phyloP scores from a whole-genome alignment of 2,113 vertebrate species.

The Poeciliopsis retropinna region DNA sequence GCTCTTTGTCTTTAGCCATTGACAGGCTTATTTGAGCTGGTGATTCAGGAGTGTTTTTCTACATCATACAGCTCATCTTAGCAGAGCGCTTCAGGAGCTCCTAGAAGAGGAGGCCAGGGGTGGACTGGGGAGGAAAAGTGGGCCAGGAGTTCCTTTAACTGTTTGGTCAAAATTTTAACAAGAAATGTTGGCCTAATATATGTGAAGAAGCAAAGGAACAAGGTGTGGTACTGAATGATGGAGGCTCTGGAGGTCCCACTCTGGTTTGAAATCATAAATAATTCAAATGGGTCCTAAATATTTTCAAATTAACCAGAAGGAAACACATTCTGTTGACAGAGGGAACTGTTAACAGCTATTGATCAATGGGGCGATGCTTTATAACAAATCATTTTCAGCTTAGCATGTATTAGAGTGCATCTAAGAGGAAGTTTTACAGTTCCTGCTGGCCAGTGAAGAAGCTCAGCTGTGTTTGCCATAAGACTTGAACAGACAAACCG shows the following conservation, averaged over 20 bases:
- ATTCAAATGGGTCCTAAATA: conserved; percentile 32
- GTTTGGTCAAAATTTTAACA: too few species aligned
- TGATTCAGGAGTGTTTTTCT: conserved; percentile 41
- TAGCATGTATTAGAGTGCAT: conserved; percentile 27
- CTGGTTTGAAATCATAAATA: conserved; percentile 11
- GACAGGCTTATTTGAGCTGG: conserved; percentile 52
- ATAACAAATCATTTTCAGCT: conserved; percentile 68
- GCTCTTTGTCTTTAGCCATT: conserved; percentile 56
- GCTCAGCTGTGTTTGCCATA: conserved; percentile 71
- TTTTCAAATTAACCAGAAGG: conserved; percentile 14
- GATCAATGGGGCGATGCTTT: background rate
- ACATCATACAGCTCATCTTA: conserved; percentile 22
- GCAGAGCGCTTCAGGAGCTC: conserved; percentile 21
- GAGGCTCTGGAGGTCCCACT: background rate
- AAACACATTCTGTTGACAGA: too few species aligned
- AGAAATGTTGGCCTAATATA: too few species aligned
- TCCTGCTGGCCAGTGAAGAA: conserved; percentile 64
- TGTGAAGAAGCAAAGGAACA: background rate
- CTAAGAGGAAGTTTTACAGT: conserved; percentile 61
- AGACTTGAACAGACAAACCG: conserved; percentile 74
- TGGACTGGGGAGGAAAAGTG: too few species aligned
- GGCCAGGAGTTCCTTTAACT: too few species aligned
- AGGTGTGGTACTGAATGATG: background rate
- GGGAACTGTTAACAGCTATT: too few species aligned
- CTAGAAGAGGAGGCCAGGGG: conserved; percentile 18